phyloP scores from a whole-genome alignment of 2,113 vertebrate genomes.

The Paramormyrops kingsleyae region DNA sequence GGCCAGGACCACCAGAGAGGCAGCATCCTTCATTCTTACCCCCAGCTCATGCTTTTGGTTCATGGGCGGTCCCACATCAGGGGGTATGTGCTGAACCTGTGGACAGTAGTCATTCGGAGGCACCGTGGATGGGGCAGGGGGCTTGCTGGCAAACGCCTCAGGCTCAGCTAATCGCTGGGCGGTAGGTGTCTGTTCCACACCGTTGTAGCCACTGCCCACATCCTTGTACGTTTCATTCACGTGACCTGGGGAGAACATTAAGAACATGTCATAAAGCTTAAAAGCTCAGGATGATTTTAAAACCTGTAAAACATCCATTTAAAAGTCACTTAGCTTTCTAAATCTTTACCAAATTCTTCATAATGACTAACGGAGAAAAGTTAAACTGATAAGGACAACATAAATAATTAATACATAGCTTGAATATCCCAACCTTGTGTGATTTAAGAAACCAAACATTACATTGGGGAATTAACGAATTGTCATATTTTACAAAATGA shows the following conservation, averaged over 20 bases:
- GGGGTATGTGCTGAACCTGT: conserved; percentile 3
- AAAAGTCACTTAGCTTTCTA: not conserved
- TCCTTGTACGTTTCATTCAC: conserved; percentile 51
- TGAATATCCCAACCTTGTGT: not conserved
- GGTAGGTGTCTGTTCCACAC: conserved; percentile 41
- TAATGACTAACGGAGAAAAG: not conserved
- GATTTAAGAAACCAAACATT: not conserved
- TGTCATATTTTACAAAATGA: not conserved
- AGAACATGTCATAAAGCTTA: not conserved
- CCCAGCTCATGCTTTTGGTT: conserved; percentile 39
- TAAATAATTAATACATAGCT: not conserved
- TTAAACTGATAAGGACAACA: not conserved
- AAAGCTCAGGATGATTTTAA: not conserved
- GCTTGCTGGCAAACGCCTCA: conserved; percentile 42
- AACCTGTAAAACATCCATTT: not conserved
- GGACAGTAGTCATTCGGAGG: conserved; percentile 40
- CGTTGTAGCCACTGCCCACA: conserved; percentile 46
- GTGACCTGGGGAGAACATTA: conserved; percentile 36
- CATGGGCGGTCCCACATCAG: conserved; percentile 37
- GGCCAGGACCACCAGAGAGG: not conserved
- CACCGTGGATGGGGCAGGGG: conserved; percentile 30
- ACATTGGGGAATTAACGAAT: not conserved
- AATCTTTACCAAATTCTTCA: not conserved
- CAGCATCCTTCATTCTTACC: conserved; percentile 37
- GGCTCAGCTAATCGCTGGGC: conserved; percentile 38